Conservation (phyloP, 2,797 vertebrate species). For the Euphonia xanthogaster region DNA sequence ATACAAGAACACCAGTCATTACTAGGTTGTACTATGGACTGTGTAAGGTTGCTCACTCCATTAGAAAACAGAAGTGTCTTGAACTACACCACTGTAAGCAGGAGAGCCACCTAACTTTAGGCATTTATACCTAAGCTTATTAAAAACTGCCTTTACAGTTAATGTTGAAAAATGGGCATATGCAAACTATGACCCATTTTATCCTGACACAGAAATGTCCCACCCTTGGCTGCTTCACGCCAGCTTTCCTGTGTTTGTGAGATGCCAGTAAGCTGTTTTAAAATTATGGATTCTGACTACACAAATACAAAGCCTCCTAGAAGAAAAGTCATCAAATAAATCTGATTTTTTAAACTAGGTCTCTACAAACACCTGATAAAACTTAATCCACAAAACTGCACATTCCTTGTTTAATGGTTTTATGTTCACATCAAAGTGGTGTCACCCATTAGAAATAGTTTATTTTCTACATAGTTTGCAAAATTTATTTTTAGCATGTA, state of each 20-base stretch:
- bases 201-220: not conserved
- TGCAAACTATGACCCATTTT: not conserved
- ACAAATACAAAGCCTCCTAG: not conserved
- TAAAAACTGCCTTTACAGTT: not conserved
- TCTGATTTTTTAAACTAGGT: not conserved
- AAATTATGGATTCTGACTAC: not conserved
- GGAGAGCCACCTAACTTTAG: not conserved
- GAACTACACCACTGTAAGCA: not conserved
- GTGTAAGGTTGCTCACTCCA: not conserved
- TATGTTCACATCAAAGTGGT: slow-evolving; percentile 46
- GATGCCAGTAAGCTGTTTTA: not conserved
- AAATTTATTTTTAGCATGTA: slow-evolving; percentile 55
- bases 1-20: not conserved
- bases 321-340: not conserved
- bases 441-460: slow-evolving; percentile 41
- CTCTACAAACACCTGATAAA: not conserved
- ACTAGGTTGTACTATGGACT: not conserved
- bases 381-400: not conserved
- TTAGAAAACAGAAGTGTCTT: not conserved
- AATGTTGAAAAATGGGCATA: not conserved
- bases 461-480: slow-evolving; percentile 27
- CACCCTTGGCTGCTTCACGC: not conserved
- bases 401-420: slow-evolving; percentile 45
- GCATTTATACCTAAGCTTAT: not conserved
- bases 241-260: not conserved